A percentile compares a stretch with the other conserved stretches of the same genome.
These are phyloP conservation scores for Noctua janthe DNA, from an alignment of 2,888 invertebrate species.

Conservation along the genomic window DNA sequence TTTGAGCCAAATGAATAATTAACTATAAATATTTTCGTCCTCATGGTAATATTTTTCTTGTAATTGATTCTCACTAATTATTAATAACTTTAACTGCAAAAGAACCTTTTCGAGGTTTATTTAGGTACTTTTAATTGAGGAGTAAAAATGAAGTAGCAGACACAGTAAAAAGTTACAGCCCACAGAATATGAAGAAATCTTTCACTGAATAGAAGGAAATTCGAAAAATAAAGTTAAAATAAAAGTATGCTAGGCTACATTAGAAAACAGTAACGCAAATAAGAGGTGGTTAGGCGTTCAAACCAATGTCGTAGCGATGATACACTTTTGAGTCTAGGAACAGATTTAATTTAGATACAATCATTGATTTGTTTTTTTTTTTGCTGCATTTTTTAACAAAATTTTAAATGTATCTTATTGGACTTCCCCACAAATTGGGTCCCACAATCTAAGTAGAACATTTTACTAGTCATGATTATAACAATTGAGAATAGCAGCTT, in stretches of 20 bases:
- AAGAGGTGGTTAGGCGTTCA: slow-evolving; percentile 66
- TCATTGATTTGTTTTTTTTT: background rate
- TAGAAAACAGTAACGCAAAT: slow-evolving; percentile 51
- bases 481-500: background rate
- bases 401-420: background rate
- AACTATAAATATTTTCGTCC: background rate
- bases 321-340: slow-evolving; percentile 37
- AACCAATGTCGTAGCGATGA: slow-evolving; percentile 23
- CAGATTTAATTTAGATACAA: background rate
- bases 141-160: background rate
- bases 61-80: background rate
- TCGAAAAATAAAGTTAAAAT: background rate
- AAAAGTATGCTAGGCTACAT: slow-evolving; percentile 20
- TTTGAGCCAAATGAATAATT: background rate
- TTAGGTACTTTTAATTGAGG: background rate
- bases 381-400: background rate
- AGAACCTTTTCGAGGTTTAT: background rate
- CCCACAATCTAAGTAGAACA: background rate
- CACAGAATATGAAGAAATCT: background rate
- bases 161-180: background rate
- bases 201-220: slow-evolving; percentile 2
- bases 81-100: slow-evolving; percentile 22
- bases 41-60: background rate
- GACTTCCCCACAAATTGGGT: background rate
- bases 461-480: background rate